Percentiles rank a stretch among this genome's conserved stretches.
Evolutionary conservation across 1,140 invertebrate species (phyloP).

Genomic region (Melanaphis sacchari): DNA sequence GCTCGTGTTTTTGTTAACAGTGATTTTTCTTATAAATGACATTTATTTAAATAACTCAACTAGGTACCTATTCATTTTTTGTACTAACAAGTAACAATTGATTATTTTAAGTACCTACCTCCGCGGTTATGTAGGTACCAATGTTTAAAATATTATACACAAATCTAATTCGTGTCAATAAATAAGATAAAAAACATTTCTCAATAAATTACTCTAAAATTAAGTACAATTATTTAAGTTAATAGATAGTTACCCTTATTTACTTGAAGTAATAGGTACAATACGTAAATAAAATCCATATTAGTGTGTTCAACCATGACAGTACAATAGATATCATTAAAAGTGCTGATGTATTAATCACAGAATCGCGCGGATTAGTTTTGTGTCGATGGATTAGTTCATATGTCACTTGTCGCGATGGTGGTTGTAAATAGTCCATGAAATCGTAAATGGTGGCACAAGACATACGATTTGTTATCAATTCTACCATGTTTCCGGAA

Average conservation of each 20-base stretch:
- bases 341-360: neutral
- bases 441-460: conserved; percentile 76
- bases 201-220: too few species aligned
- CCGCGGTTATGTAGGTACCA: neutral
- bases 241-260: neutral
- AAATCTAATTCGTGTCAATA: neutral
- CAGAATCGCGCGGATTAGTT: neutral
- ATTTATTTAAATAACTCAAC: too few species aligned
- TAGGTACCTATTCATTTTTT: neutral
- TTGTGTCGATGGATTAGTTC: conserved; percentile 33
- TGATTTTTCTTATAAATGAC: too few species aligned
- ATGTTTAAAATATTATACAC: neutral
- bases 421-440: conserved; percentile 75
- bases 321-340: neutral
- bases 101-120: neutral
- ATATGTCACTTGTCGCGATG: conserved; percentile 10
- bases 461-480: conserved; percentile 70
- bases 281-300: neutral
- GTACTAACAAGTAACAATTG: too few species aligned
- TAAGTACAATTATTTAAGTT: too few species aligned
- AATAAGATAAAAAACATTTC: neutral
- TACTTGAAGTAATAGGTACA: neutral
- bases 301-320: conserved; percentile 9
- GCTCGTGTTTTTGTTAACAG: too few species aligned
- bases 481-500: conserved; percentile 68